Conservation (phyloP, 2,113 vertebrate genomes). For the Nanorana parkeri region DNA sequence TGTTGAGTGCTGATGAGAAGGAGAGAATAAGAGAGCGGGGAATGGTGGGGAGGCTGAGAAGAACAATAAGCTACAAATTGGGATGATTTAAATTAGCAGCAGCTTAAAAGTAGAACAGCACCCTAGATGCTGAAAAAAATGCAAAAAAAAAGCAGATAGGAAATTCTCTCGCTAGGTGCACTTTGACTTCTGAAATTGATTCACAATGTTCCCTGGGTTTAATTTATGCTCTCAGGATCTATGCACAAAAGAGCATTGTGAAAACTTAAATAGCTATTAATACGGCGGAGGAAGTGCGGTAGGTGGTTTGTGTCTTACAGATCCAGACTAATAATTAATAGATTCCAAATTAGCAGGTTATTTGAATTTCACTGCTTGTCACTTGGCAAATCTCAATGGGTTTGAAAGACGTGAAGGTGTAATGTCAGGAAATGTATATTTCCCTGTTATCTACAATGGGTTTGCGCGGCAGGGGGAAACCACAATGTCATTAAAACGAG, state of each 20-base stretch:
- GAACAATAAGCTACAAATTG: slow-evolving; percentile 33
- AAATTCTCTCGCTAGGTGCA: slow-evolving; percentile 19
- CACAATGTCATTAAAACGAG: background rate
- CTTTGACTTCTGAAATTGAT: slow-evolving; percentile 37
- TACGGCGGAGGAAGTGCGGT: background rate
- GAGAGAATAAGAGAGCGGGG: background rate
- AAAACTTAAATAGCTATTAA: slow-evolving; percentile 28
- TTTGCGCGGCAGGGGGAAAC: background rate
- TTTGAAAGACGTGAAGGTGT: slow-evolving; percentile 17
- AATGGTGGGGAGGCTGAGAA: background rate
- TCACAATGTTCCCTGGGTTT: background rate
- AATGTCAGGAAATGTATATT: slow-evolving; percentile 26
- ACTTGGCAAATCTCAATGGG: slow-evolving; percentile 8
- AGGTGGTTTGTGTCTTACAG: background rate
- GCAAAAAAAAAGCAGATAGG: background rate
- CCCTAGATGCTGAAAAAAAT: slow-evolving; percentile 17
- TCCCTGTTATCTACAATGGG: slow-evolving; percentile 4
- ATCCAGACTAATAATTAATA: slow-evolving; percentile 25
- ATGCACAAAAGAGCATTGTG: slow-evolving; percentile 29
- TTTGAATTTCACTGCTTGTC: slow-evolving; percentile 9
- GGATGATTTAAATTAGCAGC: slow-evolving; percentile 35
- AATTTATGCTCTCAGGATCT: slow-evolving; percentile 32
- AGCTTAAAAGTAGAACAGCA: slow-evolving; percentile 26
- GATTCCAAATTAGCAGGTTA: slow-evolving; percentile 29
- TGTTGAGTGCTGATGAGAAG: slow-evolving; percentile 17